Base-by-base conservation (phyloP, 2,113 vertebrate species). In the Tragelaphus imberbis region DNA sequence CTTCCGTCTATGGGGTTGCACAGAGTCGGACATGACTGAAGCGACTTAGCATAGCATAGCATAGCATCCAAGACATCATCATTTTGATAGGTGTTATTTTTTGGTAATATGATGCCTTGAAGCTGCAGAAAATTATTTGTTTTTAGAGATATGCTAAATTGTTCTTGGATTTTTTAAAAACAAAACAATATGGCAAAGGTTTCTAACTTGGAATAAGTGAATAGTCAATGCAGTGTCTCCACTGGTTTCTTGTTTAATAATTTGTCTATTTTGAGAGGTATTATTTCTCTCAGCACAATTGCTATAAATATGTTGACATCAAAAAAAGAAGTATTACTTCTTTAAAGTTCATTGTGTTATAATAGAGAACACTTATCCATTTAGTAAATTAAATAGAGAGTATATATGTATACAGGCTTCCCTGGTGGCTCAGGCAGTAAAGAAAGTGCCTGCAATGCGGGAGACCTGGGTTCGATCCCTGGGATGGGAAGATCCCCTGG, bases 81-180 rank as follows among this genome's bases (percentile, higher is more conserved):
- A 89, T 96, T 97, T 94, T 84, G 96, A 97, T 96, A 90, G 58
- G 16, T 96, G 59, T 80, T 97, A 97, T 96, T 98, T 58, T 19
- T 97, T 97, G 96, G 85, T 96, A 98, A 86, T 81, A 49, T 88
- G 86, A 86, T 92, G 51, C 47, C 95, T 91, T 97, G 82, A 40
- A 47, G 56, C 75, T 96, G 51, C 51, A 96, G 63, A 94, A 85
- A 75, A 86, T 71, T 77, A 59, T 96, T 93, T 96, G 36, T 59
- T 94, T 97, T 92, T 93, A 88, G 88, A 94, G 12, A 94, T 93
- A 95, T 4, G 17, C 40, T 94, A 90, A 95, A 53, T 95, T 25
- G 81, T 89, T 97, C 68, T 91, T 95, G 58, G 47, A 71, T 68
- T 94, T 97, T 53, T 88, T 90, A 97, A 68, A 96, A 86, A 80